Base-by-base conservation (phyloP, 2,888 invertebrate genomes). In the Elysia crispata region DNA sequence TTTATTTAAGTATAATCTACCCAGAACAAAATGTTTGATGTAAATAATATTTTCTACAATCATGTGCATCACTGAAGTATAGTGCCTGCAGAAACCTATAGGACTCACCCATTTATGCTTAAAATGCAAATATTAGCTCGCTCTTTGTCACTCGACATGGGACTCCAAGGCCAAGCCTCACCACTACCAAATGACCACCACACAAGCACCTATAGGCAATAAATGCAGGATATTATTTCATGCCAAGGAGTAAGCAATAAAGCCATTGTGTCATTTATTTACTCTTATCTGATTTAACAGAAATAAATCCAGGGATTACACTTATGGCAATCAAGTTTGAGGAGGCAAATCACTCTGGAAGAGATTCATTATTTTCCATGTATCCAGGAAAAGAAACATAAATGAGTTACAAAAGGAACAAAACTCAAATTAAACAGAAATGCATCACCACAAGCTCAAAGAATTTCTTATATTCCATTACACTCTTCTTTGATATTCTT, bases 131-230 rank as follows among this genome's bases (percentile, higher is more conserved):
- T 94, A 92, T 98, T 98, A 11, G 97, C 96, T 85, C 96, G 94
- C 91, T 98, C 97, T 90, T 96, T 95, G 86, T 97, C 95, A 88
- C 95, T 95, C 50, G 95, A 94, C 69, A 96, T 94, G 20, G 98
- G 98, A 89, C 96, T 95, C 98, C 98, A 98, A 0, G 98, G 97
- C 88, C 96, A 97, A 0, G 97, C 96, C 91, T 97, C 97, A 83
- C 96, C 96, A 84, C 95, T 94, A 15, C 95, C 95, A 60, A 95
- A 95, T 86, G 96, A 95, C 92, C 97, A 97, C 97, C 97, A 98
- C 66, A 97, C 95, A 31, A 96, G 93, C 69, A 96, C 93, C 92
- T 94, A 33, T 23, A 41, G 41, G 41, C 5, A 41, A 41, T 60
- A 25, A 23, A 25, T n/a, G 60, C 23, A 23, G 3, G 60, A 25